phyloP scores from a whole-genome alignment of 2,797 vertebrate species.

The Tangara arthus region DNA sequence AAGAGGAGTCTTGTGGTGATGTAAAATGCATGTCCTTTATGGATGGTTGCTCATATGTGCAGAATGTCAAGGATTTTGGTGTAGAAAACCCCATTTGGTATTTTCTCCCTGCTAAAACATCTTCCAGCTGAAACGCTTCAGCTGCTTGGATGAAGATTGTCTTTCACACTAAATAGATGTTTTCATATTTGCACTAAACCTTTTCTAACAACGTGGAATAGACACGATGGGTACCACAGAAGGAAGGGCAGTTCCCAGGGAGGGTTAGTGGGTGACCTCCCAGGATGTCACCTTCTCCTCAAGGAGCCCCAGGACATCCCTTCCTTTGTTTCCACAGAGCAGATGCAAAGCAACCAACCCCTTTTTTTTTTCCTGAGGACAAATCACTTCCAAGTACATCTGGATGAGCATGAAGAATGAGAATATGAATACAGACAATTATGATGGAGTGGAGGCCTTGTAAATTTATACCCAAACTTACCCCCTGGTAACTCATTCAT shows the following conservation, averaged over 20 bases:
- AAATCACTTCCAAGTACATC: constrained; percentile 43
- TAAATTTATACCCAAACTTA: constrained; percentile 45
- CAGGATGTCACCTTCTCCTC: neutral
- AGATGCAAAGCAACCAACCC: neutral
- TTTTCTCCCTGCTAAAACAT: neutral
- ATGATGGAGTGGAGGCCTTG: constrained; percentile 41
- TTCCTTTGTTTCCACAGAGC: neutral
- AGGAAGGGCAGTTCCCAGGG: neutral
- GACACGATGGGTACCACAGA: neutral
- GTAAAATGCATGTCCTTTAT: neutral
- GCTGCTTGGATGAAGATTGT: neutral
- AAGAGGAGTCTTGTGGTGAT: neutral
- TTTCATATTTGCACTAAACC: neutral
- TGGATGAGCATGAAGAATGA: constrained; percentile 42
- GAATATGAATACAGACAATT: constrained; percentile 53
- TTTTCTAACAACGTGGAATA: neutral
- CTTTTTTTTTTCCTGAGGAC: neutral
- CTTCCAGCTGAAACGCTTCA: neutral
- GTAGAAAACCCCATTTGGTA: neutral
- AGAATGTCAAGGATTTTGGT: neutral
- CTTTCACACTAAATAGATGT: neutral
- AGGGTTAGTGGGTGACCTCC: neutral
- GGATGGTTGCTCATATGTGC: neutral
- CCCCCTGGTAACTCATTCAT: constrained; percentile 60
- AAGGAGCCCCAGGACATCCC: neutral